Evolutionary conservation across 1,140 invertebrate genomes (phyloP), one percentile per base, ranked within the genome.

Genomic region (Pseudomyrmex flavicornis): DNA sequence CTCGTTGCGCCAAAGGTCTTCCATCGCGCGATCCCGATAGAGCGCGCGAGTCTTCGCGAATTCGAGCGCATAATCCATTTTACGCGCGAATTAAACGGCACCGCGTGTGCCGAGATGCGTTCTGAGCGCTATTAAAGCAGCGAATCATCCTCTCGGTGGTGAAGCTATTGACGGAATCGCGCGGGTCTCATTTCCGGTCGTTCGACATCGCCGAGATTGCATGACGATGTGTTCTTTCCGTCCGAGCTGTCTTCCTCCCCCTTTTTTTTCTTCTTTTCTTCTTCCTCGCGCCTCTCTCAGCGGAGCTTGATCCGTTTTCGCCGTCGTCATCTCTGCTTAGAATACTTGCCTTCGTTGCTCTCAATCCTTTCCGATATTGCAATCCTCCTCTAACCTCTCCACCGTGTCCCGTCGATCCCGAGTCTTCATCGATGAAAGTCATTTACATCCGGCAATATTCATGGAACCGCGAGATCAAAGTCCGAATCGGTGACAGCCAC

Each of bases 391-490:
- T 54, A 22, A n/a, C 2, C 35, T 4, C 22, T 12, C 65, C 9
- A 7, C 59, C 17, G 10, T 56, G 10, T 56, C 52, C 15, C 68
- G 35, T 84, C 65, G 52, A 54, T 61, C n/a, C 54, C 26, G 62
- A 22, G 35, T 52, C 50, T 54, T 48, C 22, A 46, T 66, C 54
- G 59, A 83, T 69, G 26, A 52, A 35, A 69, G 80, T 75, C 61
- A 83, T 85, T 83, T 85, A 15, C 66, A 88, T 85, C 68, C 73
- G 68, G 83, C 52, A 75, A 83, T 83, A 75, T 88, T 83, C 84
- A 76, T 82, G n/a, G 54, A 46, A 0, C 4, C 66, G 46, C 52
- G 13, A 73, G 69, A 85, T 74, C 83, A 82, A 85, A 74, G 69
- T 58, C 65, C 46, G 46, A 79, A 17, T 79, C 44, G 26, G 44